A percentile compares a stretch with the other conserved stretches of the same genome.
These are phyloP conservation scores for Heterodera filipjevi DNA, from an alignment of 2,888 invertebrate genomes.

Conservation along the genomic window DNA sequence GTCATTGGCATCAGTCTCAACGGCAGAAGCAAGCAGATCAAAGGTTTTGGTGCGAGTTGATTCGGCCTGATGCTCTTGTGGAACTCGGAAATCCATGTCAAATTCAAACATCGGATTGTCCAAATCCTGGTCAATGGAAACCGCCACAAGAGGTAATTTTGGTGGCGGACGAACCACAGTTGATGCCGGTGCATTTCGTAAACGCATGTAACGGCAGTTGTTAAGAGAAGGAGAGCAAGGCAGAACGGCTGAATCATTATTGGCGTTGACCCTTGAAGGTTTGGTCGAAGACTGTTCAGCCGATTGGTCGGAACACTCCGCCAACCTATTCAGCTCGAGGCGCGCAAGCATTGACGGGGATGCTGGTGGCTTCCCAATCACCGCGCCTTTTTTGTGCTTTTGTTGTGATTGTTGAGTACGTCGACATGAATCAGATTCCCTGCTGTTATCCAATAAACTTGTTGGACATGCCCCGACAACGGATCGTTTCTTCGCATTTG, in stretches of 20 bases:
- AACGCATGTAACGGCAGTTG: background rate
- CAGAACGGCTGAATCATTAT: conserved; percentile 13
- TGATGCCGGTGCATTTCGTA: conserved; percentile 6
- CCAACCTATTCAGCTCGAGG: conserved; percentile 26
- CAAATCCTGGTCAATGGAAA: conserved; percentile 26
- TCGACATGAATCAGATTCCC: too few relatives aligned
- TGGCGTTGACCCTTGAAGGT: background rate
- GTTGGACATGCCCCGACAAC: background rate
- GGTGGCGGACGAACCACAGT: conserved; percentile 3
- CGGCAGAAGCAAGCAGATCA: conserved; percentile 14
- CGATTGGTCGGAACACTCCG: conserved; percentile 1
- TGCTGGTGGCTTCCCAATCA: conserved; percentile 46
- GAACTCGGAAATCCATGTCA: background rate
- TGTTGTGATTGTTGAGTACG: background rate
- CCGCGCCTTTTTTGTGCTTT: background rate
- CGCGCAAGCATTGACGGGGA: conserved; percentile 39
- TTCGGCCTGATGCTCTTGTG: conserved; percentile 12
- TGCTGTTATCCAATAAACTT: conserved; percentile 7
- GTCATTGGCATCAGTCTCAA: background rate
- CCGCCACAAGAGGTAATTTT: conserved; percentile 29
- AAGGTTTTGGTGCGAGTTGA: background rate
- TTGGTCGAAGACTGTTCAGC: conserved; percentile 29
- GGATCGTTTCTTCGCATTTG: background rate
- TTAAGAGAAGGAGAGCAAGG: conserved; percentile 20
- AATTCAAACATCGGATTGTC: background rate